Conservation (phyloP, 2,888 invertebrate species). For the Andrena minutula region DNA sequence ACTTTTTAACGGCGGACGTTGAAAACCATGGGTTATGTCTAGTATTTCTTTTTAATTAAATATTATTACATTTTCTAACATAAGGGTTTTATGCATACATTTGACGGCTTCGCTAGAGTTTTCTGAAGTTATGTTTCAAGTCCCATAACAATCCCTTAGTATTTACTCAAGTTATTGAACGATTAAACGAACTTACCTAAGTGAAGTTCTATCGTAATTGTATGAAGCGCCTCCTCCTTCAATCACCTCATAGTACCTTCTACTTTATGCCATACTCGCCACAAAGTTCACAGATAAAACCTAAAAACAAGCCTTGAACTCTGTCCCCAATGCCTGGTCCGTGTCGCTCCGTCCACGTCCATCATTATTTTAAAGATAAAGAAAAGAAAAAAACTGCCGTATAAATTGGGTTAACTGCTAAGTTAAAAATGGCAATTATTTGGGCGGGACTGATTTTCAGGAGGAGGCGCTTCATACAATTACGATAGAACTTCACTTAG, state of each 20-base stretch:
- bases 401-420: not conserved
- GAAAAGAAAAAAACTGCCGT: not conserved
- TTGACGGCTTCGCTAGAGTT: too few relatives aligned
- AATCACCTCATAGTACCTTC: not conserved
- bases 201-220: not conserved
- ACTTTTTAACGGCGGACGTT: too few relatives aligned
- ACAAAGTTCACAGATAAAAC: not conserved
- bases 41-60: too few relatives aligned
- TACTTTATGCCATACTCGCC: not conserved
- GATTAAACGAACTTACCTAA: constrained; percentile 1
- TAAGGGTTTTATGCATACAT: too few relatives aligned
- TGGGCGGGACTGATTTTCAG: not conserved
- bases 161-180: too few relatives aligned
- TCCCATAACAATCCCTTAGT: too few relatives aligned
- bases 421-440: not conserved
- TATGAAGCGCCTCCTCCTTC: not conserved
- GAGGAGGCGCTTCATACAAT: not conserved
- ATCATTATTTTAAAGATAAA: not conserved
- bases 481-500: not conserved
- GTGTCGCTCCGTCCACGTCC: not conserved
- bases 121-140: too few relatives aligned
- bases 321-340: not conserved
- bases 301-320: not conserved
- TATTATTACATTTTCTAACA: too few relatives aligned
- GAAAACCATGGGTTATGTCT: too few relatives aligned